Conservation (phyloP, 2,888 invertebrate species). For the Pheosia gnoma region DNA sequence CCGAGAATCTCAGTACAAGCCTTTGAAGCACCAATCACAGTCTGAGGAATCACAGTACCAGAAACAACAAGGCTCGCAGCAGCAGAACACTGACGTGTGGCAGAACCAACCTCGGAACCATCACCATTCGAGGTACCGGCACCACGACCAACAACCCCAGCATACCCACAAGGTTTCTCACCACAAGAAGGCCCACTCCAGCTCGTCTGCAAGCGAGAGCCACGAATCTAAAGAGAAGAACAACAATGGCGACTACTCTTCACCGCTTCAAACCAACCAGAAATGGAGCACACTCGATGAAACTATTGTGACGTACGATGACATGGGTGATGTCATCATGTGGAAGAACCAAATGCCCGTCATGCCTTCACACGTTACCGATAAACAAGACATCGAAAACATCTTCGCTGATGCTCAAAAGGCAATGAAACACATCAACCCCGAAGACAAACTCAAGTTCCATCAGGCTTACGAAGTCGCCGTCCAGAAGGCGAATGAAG, state of each 20-base stretch:
- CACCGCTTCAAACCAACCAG: slow-evolving; percentile 11
- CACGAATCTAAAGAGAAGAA: slow-evolving; percentile 33
- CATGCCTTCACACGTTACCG: slow-evolving; percentile 42
- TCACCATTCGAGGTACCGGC: not conserved
- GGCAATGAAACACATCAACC: slow-evolving; percentile 57
- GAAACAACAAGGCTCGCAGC: slow-evolving; percentile 5
- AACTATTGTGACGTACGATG: slow-evolving; percentile 37
- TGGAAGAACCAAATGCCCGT: slow-evolving; percentile 57
- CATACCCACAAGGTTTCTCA: slow-evolving; percentile 1
- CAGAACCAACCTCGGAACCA: slow-evolving; percentile 10
- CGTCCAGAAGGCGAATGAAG: slow-evolving; percentile 51
- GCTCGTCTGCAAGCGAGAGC: slow-evolving; percentile 28
- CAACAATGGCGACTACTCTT: slow-evolving; percentile 10
- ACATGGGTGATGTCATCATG: slow-evolving; percentile 47
- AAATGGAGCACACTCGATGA: slow-evolving; percentile 43
- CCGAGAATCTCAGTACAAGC: slow-evolving; percentile 2
- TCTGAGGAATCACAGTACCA: slow-evolving; percentile 15
- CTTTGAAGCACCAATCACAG: slow-evolving; percentile 5
- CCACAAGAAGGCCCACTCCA: slow-evolving; percentile 18
- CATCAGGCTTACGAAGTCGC: slow-evolving; percentile 52
- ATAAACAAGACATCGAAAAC: slow-evolving; percentile 55
- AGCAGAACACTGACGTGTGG: slow-evolving; percentile 9
- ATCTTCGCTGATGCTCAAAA: slow-evolving; percentile 65
- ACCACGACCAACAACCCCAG: not conserved
- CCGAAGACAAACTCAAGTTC: slow-evolving; percentile 57